Evolutionary conservation across 2,888 invertebrate species (phyloP), one percentile per base, ranked within the genome.

Genomic region (Chrysina gloriosa): DNA sequence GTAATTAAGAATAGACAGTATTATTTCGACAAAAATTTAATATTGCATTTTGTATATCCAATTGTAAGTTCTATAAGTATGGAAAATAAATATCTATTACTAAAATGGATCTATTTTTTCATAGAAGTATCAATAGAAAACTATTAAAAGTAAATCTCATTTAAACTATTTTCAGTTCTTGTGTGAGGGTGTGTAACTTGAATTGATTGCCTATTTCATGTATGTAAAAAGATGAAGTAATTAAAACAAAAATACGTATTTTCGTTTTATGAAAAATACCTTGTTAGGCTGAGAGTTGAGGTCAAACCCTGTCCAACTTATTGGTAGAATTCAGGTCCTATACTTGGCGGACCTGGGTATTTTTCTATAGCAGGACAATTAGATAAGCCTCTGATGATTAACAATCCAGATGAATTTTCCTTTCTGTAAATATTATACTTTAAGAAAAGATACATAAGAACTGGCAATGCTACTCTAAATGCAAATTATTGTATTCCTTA

Each of bases 301-400:
- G 16, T 61, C 58, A 42, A 61, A 54, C 29, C 58, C 21, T 9
- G 16, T 63, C 52, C 23, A 19, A 45, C 52, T 56, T 63, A 68
- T 52, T 68, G 61, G 56, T 68, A 68, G 61, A 63, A 68, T 42
- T 68, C 68, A 31, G 68, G 63, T 45, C 63, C 68, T 21, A 68
- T 50, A 52, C 47, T 42, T 54, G 68, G 54, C 9, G 68, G 68
- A 63, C 68, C 68, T 47, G 54, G 50, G 54, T 64, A 68, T 14
- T 68, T 68, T 34, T 68, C 63, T 25, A 68, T 54, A 39, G 68
- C 63, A 54, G 68, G 68, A 52, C 68, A 63, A 63, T 68, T 68
- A 54, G 68, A 63, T 29, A 68, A 64, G 45, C 63, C 52, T 31
- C 68, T 50, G 68, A 68, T 68, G 63, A 68, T 54, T 68, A 68